Evolutionary conservation across 1,140 invertebrate species (phyloP), one percentile per base, ranked within the genome.

Genomic region (Proales similis): DNA sequence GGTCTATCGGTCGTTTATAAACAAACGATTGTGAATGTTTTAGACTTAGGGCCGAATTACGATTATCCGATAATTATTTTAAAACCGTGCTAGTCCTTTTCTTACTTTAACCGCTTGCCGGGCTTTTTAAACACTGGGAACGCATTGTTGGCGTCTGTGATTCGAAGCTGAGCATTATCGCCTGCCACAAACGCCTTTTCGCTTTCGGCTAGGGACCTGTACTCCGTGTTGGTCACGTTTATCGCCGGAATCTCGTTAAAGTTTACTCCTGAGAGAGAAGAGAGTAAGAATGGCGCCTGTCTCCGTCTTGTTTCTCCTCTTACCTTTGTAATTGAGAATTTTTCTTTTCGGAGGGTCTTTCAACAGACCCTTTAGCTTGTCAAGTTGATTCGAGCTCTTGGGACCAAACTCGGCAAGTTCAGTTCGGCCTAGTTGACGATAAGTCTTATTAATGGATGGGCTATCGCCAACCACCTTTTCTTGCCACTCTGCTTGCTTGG

Each of bases 121-220:
- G n/a, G n/a, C n/a, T n/a, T n/a, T n/a, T n/a, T 67, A 43, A 64
- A 53, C 5, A 66, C 68, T 24, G 72, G 72, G 20, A 74, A 70
- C 29, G 70, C 68, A 62, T 76, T 76, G 26, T 65, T 66, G 30
- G 70, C 68, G 17, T 68, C 39, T 19, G 57, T 47, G 66, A 69
- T 72, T 60, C 71, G 68, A 19, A 67, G 64, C 9, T 67, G 53
- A 29, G 57, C 43, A 47, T 67, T 68, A 3, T 70, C 68, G 20
- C 74, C 74, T n/a, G 74, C 71, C 29, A 68, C 69, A 63, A 71
- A 75, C 17, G 71, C 73, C 20, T 57, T 68, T 47, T 64, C 64
- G 2, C 68, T 64, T 3, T 68, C 69, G 6, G 68, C 66, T 9
- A 39, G 24, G 4, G 67, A 57, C 7, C 60, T 42, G 6, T 64